Evolutionary conservation across 2,113 vertebrate genomes (phyloP), one percentile per base, ranked within the genome.

Genomic region (Cettia cetti): DNA sequence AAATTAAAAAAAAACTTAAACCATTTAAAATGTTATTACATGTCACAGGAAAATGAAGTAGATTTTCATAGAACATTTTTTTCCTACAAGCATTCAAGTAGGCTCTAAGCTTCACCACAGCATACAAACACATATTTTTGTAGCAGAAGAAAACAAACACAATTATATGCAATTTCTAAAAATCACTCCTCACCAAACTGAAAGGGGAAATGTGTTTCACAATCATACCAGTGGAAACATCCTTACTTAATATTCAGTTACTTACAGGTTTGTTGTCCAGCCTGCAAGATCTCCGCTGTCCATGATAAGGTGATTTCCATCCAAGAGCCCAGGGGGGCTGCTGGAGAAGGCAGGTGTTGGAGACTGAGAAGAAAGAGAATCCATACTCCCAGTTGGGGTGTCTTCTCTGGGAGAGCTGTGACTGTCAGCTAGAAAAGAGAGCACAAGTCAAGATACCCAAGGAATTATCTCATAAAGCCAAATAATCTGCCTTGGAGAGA

Each of bases 351-450:
- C 90, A 22, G 85, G 97, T 3, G 97, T 98, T 1, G 99, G 99
- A n/a, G 99, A 99, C 9, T 99, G 98, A 26, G 99, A 99, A 31
- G 99, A 99, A 30, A 99, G 98, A 0, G 99, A 99, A 96, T 99
- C 99, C 33, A 98, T 98, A 95, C 99, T 99, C 92, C 99, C 98
- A 82, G 98, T 98, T 22, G 98, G 98, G 5, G 98, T 98, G 68
- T 98, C 98, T 65, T 99, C 99, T 80, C 97, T 97, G 7, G 96
- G 96, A 60, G 95, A 96, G 80, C 70, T 97, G 86, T 98, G 95
- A 65, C 90, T 88, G 77, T 99, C 98, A 94, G 93, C 98, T 97
- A 79, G 50, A 74, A 79, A 94, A 95, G n/a, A 78, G 30, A 90
- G n/a, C 6, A 45, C 15, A 53, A 70, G n/a, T 96, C 68, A 96